Evolutionary conservation across 2,797 vertebrate genomes (phyloP), one percentile per base, ranked within the genome.

Genomic region (Phalloptychus januarius): DNA sequence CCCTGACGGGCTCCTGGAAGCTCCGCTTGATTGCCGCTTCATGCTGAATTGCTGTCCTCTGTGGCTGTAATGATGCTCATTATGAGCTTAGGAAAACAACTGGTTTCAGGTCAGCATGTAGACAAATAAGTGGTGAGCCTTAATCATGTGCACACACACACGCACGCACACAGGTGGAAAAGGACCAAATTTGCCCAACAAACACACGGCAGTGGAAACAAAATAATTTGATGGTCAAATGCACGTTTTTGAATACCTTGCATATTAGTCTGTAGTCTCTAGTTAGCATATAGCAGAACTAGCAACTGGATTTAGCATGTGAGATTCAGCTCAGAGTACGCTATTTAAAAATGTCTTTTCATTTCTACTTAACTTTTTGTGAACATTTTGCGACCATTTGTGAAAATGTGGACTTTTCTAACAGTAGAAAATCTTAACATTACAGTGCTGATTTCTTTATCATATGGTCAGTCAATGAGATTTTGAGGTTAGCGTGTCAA

Each of bases 51-150:
- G 72, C 67, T 4, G 63, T 36, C 20, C 78, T 79, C 54, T 31
- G 61, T 18, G 42, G 71, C 79, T 61, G n/a, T 83, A 44, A 90
- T 83, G 0, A 79, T 13, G 31, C 56, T 83, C 54, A 74, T 92
- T 86, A 89, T 44, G n/a, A 63, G 52, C 74, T 86, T 71, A 75
- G 77, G 48, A 6, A 86, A 92, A 91, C 83, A 1, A 86, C 83
- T 25, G 74, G 16, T 74, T 85, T 56, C 83, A 87, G 71, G 78
- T 80, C 77, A 74, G 76, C 2, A 42, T 13, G 16, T 42, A 31
- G 50, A 56, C 72, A 86, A 76, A 77, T 82, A 84, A 77, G 75
- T 77, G 73, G 80, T 83, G 50, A 56, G 70, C 45, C 45, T 77
- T 71, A 16, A n/a, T 56, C 71, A 44, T 18, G 76, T 25, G 74